Percentiles rank a stretch among this genome's conserved stretches.
phyloP scores from a whole-genome alignment of 2,113 vertebrate species.

The Boulengeromyrus knoepffleri region DNA sequence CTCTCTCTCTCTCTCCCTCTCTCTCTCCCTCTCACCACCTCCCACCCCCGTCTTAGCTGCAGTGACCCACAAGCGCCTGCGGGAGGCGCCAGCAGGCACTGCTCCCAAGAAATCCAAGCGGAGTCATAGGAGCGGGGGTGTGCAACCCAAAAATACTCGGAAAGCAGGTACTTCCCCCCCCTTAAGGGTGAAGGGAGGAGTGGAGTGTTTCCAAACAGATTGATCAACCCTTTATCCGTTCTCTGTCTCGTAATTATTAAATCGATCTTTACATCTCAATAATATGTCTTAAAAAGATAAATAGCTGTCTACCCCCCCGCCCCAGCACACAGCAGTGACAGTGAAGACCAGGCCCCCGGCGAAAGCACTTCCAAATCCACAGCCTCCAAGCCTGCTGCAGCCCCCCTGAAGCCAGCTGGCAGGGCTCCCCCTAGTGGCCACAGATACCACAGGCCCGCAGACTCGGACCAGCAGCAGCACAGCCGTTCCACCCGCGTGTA shows the following conservation, averaged over 20 bases:
- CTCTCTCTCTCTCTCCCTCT: neutral
- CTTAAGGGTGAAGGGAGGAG: no score
- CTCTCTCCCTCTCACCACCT: neutral
- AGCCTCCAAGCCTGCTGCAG: conserved; percentile 58
- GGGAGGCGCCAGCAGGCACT: conserved; percentile 71
- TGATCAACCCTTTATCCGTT: neutral
- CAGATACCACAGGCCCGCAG: conserved; percentile 69
- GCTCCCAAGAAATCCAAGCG: conserved; percentile 89
- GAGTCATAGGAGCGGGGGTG: conserved; percentile 80
- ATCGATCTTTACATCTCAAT: neutral
- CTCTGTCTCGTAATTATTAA: neutral
- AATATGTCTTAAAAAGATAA: neutral
- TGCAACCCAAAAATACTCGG: conserved; percentile 86
- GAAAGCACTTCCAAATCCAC: conserved; percentile 75
- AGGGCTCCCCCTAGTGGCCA: conserved; percentile 73
- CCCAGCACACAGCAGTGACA: conserved; percentile 92
- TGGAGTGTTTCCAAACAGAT: neutral
- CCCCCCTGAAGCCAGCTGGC: conserved; percentile 65
- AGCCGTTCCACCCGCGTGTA: conserved; percentile 54
- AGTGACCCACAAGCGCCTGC: conserved; percentile 80
- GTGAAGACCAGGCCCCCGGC: conserved; percentile 82
- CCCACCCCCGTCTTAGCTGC: conserved; percentile 50
- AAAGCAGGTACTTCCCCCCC: conserved; percentile 70
- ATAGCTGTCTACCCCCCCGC: neutral
- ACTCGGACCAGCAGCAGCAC: conserved; percentile 48